A percentile compares a stretch with the other conserved stretches of the same genome.
phyloP scores from a whole-genome alignment of 1,140 invertebrate genomes.

The Platyscapa corneri region DNA sequence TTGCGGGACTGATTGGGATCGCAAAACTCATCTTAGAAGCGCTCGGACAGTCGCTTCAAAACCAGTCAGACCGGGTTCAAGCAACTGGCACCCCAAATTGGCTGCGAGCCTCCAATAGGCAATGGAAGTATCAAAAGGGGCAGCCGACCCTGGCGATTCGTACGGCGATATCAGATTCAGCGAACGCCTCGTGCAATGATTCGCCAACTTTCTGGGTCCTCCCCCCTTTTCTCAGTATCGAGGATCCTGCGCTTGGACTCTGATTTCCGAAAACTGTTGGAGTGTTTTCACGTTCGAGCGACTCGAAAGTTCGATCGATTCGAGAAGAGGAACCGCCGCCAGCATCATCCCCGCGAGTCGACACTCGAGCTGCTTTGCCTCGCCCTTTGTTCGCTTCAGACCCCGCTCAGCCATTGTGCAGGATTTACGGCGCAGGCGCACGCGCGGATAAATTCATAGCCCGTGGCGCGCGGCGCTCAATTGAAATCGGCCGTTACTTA shows the following conservation, averaged over 20 bases:
- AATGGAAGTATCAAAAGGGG: background rate
- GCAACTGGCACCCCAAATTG: background rate
- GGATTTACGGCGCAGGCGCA: constrained; percentile 17
- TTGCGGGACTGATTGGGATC: background rate
- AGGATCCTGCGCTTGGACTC: too few species aligned
- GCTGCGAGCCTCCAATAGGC: background rate
- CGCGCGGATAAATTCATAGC: background rate
- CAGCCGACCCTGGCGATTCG: background rate
- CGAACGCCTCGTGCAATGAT: too few species aligned
- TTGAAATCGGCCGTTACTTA: constrained; percentile 33
- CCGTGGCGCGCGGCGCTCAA: background rate
- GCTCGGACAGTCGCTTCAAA: background rate
- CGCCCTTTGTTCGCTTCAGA: too few species aligned
- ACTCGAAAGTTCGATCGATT: too few species aligned
- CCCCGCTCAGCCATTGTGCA: background rate
- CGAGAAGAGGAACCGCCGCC: too few species aligned
- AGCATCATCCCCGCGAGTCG: too few species aligned
- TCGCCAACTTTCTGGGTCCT: too few species aligned
- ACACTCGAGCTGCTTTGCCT: too few species aligned
- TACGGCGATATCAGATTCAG: background rate
- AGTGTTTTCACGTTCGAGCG: too few species aligned
- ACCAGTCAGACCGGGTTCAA: background rate
- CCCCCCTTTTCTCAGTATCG: too few species aligned
- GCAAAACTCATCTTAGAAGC: background rate
- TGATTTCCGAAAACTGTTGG: too few species aligned